Base-by-base conservation (phyloP, 2,797 vertebrate species). In the Aplochiton taeniatus region DNA sequence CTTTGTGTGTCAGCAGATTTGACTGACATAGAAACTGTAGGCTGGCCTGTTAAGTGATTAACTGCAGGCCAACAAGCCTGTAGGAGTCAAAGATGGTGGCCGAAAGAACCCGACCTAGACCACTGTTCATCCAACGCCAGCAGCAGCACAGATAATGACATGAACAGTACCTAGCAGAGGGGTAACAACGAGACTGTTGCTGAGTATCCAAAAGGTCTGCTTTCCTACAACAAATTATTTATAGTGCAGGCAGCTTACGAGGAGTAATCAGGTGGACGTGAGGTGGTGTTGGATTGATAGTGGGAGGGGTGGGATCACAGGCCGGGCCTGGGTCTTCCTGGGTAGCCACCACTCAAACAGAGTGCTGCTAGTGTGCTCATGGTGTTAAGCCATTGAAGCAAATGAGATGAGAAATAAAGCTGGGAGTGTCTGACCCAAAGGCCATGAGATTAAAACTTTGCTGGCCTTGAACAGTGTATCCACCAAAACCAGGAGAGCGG, bases 161-260 rank as follows among this genome's bases (percentile, higher is more conserved):
- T 5, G 42, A 44, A 47, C 46, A 18, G 19, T 31, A 31, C 31
- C 31, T 31, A 2, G 31, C 31, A 68, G 51, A 64, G 41, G 19
- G 46, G 53, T n/a, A 42, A 55, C 61, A 45, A 48, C 56, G 61
- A 61, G 62, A 66, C 65, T 47, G 19, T n/a, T 45, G 58, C 51
- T 64, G 69, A 58, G n/a, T 74, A 76, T 79, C 74, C 50, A 75
- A 81, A 77, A 82, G 85, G 82, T 75, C 69, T 74, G 74, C 77
- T 89, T 88, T 88, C 86, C 82, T 83, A 80, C 75, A 74, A 84
- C 81, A 64, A 89, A 92, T 92, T 92, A 92, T 91, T 91, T 92
- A 91, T 89, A 90, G 88, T 61, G 75, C 70, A 45, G 74, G 63
- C 58, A 43, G 74, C 78, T 86, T 73, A 83, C 74, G 65, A 76